These are phyloP conservation scores for Anolis carolinensis DNA, from an alignment of 2,113 vertebrate genomes.

Conservation along the genomic window DNA sequence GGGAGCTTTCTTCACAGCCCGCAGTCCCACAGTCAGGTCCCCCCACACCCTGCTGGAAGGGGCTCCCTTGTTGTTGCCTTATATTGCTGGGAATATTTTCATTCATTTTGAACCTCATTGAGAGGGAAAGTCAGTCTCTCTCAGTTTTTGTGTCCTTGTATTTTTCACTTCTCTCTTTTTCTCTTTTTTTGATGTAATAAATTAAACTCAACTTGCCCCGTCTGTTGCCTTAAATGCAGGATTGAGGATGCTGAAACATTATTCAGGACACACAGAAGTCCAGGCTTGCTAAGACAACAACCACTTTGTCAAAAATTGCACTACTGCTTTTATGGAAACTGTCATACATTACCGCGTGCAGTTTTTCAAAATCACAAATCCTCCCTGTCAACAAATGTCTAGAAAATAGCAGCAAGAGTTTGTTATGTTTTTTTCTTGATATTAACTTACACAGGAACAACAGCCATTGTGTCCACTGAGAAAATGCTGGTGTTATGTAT, in stretches of 20 bases:
- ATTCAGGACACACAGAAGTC: not conserved
- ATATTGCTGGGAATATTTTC: slow-evolving; percentile 3
- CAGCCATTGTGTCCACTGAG: not conserved
- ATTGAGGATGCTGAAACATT: not conserved
- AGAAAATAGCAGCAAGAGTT: not conserved
- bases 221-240: not conserved
- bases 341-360: not conserved
- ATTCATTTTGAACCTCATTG: not conserved
- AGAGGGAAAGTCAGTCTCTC: not conserved
- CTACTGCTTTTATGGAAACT: not conserved
- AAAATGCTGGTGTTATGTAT: not conserved
- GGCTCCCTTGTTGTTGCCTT: slow-evolving; percentile 12
- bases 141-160: not conserved
- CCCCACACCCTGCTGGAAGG: not conserved
- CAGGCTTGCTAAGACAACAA: not conserved
- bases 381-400: not conserved
- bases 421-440: not conserved
- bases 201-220: not conserved
- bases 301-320: no score
- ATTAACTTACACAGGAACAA: not conserved
- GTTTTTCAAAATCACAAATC: not conserved
- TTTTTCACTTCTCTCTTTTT: slow-evolving; percentile 11
- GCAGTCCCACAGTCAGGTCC: not conserved
- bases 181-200: slow-evolving; percentile 25
- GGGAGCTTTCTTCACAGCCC: not conserved